phyloP scores from a whole-genome alignment of 1,140 invertebrate genomes.

The Rhopalosiphum maidis region DNA sequence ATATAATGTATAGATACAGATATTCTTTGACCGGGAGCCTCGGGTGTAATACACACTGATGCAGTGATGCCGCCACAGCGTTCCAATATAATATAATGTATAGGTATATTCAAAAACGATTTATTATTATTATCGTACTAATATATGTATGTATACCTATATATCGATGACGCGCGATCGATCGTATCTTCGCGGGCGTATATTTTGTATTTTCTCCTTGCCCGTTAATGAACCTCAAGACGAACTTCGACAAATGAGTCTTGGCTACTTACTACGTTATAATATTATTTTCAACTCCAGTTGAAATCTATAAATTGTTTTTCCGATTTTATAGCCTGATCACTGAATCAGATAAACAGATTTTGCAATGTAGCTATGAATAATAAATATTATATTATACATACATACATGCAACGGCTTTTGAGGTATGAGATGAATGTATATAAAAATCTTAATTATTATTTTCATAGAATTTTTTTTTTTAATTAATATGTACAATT shows the following conservation, averaged over 20 bases:
- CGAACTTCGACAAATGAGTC: constrained; percentile 29
- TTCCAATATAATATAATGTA: constrained; percentile 9
- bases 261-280: not conserved
- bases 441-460: not conserved
- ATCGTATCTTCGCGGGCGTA: not conserved
- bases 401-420: not conserved
- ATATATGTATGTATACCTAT: not conserved
- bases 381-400: not conserved
- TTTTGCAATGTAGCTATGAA: not conserved
- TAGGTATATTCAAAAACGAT: not conserved
- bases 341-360: not conserved
- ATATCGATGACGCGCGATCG: constrained; percentile 3
- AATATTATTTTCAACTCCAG: not conserved
- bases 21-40: not conserved
- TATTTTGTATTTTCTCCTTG: not conserved
- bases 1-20: not conserved
- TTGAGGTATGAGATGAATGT: not conserved
- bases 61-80: not conserved
- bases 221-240: not conserved
- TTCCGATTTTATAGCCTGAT: not conserved
- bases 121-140: not conserved
- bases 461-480: not conserved
- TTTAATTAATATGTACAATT: not conserved
- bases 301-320: not conserved
- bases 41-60: not conserved